Percentiles rank a stretch among this genome's conserved stretches.
These are phyloP conservation scores for Nephrotoma guestfalica DNA, from an alignment of 2,888 invertebrate genomes.

Conservation along the genomic window DNA sequence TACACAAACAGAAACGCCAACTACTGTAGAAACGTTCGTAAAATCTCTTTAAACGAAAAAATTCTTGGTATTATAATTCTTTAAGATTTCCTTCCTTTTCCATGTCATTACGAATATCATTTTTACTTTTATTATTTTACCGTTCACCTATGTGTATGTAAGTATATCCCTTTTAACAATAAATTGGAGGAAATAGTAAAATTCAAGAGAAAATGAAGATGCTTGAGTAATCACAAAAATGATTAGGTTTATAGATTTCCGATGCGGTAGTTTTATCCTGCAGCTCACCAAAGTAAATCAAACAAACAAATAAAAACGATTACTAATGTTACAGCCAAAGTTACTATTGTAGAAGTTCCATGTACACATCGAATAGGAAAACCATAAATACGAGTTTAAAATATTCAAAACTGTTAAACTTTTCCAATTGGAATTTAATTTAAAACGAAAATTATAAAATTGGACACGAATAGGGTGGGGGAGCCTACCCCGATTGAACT, in stretches of 20 bases:
- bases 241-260: not conserved
- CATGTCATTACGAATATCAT: not conserved
- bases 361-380: no score
- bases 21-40: not conserved
- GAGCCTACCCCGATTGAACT: no score
- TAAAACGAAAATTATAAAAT: no score
- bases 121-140: not conserved
- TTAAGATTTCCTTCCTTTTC: not conserved
- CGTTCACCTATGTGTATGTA: not conserved
- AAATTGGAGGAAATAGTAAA: not conserved
- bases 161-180: not conserved
- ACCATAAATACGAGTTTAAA: no score
- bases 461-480: no score
- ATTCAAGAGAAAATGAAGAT: not conserved
- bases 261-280: not conserved
- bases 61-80: not conserved
- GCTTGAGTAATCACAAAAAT: not conserved
- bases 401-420: no score
- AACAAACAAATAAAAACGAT: not conserved
- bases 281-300: not conserved
- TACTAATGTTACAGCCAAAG: not conserved
- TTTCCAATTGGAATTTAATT: no score
- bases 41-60: not conserved
- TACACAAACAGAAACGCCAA: no score
- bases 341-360: no score